A percentile compares a stretch with the other conserved stretches of the same genome.
Conservation (phyloP, 2,113 vertebrate genomes). For the Labeo rohita region DNA sequence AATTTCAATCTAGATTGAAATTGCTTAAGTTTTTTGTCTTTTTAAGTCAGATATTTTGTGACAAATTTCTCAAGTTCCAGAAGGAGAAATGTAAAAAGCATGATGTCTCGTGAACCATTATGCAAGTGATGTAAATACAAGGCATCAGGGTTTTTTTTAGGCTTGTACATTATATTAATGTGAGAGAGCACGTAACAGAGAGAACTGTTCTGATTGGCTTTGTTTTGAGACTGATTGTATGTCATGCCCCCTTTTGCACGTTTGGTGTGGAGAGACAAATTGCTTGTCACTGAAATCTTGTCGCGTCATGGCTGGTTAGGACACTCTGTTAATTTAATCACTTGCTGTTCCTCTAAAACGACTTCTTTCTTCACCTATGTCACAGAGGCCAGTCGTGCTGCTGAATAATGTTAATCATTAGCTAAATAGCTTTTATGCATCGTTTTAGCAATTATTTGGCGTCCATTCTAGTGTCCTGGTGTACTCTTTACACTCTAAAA, state of each 20-base stretch:
- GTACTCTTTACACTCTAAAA: neutral
- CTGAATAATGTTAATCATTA: constrained; percentile 1
- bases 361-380: neutral
- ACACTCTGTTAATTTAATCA: constrained; percentile 12
- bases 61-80: neutral
- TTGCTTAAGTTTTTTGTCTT: neutral
- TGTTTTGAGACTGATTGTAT: constrained; percentile 18
- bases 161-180: neutral
- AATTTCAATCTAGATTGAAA: too few species aligned
- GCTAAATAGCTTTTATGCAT: neutral
- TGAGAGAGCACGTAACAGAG: too few species aligned
- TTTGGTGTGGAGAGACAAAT: constrained; percentile 2
- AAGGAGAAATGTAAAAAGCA: neutral
- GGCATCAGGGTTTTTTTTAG: neutral
- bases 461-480: neutral
- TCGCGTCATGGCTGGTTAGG: neutral
- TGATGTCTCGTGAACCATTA: neutral
- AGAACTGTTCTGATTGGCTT: neutral
- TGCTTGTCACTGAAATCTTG: neutral
- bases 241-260: neutral
- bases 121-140: neutral
- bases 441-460: neutral
- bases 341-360: neutral
- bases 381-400: neutral
- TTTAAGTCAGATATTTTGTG: neutral